A percentile compares a stretch with the other conserved stretches of the same genome.
phyloP scores from a whole-genome alignment of 2,797 vertebrate species.

The Clarias fuscus region DNA sequence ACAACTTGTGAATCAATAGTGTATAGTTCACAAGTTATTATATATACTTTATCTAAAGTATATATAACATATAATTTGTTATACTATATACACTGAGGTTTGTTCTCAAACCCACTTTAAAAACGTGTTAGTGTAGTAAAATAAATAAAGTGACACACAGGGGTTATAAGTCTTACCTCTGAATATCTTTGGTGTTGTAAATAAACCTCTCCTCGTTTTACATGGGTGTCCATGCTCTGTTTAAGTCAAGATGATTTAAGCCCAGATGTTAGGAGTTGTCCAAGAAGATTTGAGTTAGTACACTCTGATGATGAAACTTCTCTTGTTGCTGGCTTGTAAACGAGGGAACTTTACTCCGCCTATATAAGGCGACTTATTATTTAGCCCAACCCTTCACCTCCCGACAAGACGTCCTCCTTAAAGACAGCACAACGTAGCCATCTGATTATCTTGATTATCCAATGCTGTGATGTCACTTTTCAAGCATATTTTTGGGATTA shows the following conservation, averaged over 20 bases:
- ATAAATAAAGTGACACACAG: not conserved
- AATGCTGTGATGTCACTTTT: not conserved
- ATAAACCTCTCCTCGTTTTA: constrained; percentile 72
- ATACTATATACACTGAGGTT: not conserved
- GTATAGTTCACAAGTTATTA: not conserved
- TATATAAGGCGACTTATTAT: not conserved
- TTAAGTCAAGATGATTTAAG: not conserved
- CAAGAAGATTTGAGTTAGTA: not conserved
- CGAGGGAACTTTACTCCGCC: not conserved
- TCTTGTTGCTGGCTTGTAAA: not conserved
- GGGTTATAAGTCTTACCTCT: constrained; percentile 66
- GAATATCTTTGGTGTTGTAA: constrained; percentile 70
- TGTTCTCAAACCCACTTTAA: not conserved
- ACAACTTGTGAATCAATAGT: not conserved
- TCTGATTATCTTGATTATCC: not conserved
- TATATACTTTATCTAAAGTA: not conserved
- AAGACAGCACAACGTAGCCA: not conserved
- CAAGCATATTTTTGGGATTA: not conserved
- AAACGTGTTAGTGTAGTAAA: not conserved
- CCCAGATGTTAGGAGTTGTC: not conserved
- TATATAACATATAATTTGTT: not conserved
- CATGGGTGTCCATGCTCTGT: constrained; percentile 63
- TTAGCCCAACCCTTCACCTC: constrained; percentile 15
- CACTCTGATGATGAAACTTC: not conserved
- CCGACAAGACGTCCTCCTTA: not conserved